Percentiles rank a stretch among this genome's conserved stretches.
Conservation (phyloP, 2,888 invertebrate species). For the Hoplodrina ambigua region DNA sequence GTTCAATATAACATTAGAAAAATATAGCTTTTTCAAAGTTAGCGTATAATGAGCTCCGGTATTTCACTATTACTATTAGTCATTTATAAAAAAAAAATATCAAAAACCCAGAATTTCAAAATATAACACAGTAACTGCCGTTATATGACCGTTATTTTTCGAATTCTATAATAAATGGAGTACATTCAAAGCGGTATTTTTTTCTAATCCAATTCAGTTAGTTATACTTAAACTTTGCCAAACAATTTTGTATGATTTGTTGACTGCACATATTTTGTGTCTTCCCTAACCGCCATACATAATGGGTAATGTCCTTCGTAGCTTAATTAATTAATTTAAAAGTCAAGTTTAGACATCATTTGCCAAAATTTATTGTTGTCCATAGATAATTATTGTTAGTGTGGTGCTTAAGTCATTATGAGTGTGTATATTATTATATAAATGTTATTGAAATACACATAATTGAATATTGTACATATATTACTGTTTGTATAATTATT, state of each 20-base stretch:
- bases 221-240: no score
- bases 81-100: no score
- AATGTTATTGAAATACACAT: conserved; percentile 48
- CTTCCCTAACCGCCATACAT: neutral
- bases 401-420: conserved; percentile 67
- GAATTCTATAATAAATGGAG: no score
- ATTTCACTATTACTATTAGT: no score
- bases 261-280: neutral
- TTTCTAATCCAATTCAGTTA: neutral
- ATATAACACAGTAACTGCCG: no score
- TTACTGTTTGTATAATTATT: conserved; percentile 64
- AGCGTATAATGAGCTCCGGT: no score
- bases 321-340: conserved; percentile 3
- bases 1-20: no score
- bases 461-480: conserved; percentile 67
- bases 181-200: neutral
- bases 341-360: conserved; percentile 22
- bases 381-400: conserved; percentile 33
- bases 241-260: no score
- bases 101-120: no score
- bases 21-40: no score
- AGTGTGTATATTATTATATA: conserved; percentile 61
- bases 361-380: conserved; percentile 34
- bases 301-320: conserved; percentile 4
- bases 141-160: no score